Percentiles rank a stretch among this genome's conserved stretches.
phyloP scores from a whole-genome alignment of 1,140 invertebrate species.

The Periplaneta americana region DNA sequence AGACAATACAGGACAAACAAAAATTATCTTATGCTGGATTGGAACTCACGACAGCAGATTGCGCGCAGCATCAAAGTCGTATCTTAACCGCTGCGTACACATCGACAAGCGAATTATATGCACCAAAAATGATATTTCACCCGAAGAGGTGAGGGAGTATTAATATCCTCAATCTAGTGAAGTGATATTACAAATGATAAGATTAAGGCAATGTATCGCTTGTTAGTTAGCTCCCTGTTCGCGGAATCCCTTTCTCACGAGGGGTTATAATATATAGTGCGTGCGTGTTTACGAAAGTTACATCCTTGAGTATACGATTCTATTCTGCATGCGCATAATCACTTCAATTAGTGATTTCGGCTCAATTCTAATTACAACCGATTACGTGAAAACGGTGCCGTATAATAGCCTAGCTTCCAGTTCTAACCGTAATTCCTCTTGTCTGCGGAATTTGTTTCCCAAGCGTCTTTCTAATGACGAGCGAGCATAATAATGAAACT shows the following conservation, averaged over 20 bases:
- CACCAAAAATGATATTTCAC: no score
- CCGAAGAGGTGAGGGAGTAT: no score
- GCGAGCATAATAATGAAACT: background rate
- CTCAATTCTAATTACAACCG: slow-evolving; percentile 5
- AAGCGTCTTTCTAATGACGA: background rate
- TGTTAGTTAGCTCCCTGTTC: background rate
- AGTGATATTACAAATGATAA: no score
- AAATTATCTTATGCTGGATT: no score
- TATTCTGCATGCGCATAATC: background rate
- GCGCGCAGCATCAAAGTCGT: no score
- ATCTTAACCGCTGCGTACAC: no score
- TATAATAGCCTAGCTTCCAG: background rate
- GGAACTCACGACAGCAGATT: no score
- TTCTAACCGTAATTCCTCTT: background rate
- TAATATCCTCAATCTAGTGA: no score
- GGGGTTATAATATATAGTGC: background rate
- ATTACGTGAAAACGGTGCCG: background rate
- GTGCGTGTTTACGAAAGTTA: background rate
- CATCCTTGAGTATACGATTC: background rate
- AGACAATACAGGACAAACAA: no score
- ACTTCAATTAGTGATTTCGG: slow-evolving; percentile 7
- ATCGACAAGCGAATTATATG: no score
- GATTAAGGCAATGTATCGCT: background rate
- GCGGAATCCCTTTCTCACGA: background rate
- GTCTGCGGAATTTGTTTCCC: background rate